phyloP scores from a whole-genome alignment of 1,140 invertebrate genomes.

The Drosophila subobscura region DNA sequence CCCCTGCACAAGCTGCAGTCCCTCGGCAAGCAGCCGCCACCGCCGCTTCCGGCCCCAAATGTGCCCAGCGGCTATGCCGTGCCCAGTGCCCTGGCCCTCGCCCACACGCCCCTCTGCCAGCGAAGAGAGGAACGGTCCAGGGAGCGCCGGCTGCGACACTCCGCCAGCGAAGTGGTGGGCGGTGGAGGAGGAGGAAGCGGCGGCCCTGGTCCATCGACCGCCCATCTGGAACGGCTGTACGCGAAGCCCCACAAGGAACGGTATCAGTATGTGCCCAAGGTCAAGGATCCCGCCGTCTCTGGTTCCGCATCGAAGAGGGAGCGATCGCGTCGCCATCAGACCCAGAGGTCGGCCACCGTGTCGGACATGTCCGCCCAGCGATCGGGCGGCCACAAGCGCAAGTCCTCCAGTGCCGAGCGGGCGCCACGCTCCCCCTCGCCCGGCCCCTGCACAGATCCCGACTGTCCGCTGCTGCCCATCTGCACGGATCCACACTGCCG shows the following conservation, averaged over 20 bases:
- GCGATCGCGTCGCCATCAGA: constrained; percentile 80
- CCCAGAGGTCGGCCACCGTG: constrained; percentile 82
- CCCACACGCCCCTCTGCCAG: constrained; percentile 77
- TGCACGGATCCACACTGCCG: constrained; percentile 83
- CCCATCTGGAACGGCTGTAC: constrained; percentile 70
- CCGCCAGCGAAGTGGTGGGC: constrained; percentile 44
- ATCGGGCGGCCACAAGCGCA: constrained; percentile 65
- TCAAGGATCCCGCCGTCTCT: constrained; percentile 28
- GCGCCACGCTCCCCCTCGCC: constrained; percentile 75
- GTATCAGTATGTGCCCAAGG: constrained; percentile 82
- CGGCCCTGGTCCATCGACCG: constrained; percentile 13
- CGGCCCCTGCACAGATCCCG: constrained; percentile 80
- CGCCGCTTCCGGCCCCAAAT: constrained; percentile 4
- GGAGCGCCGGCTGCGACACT: constrained; percentile 27
- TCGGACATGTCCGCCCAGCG: constrained; percentile 78
- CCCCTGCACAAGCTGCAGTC: constrained; percentile 77
- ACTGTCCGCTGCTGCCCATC: constrained; percentile 80
- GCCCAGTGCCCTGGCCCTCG: constrained; percentile 49
- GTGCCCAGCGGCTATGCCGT: constrained; percentile 70
- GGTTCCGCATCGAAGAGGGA: constrained; percentile 55
- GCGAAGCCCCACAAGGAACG: constrained; percentile 81
- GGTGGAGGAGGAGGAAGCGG: constrained; percentile 3
- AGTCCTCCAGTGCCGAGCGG: constrained; percentile 81
- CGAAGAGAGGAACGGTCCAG: constrained; percentile 65
- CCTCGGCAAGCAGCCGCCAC: constrained; percentile 60